Conservation (phyloP, 2,888 invertebrate species). For the Chymomyza caudatula region DNA sequence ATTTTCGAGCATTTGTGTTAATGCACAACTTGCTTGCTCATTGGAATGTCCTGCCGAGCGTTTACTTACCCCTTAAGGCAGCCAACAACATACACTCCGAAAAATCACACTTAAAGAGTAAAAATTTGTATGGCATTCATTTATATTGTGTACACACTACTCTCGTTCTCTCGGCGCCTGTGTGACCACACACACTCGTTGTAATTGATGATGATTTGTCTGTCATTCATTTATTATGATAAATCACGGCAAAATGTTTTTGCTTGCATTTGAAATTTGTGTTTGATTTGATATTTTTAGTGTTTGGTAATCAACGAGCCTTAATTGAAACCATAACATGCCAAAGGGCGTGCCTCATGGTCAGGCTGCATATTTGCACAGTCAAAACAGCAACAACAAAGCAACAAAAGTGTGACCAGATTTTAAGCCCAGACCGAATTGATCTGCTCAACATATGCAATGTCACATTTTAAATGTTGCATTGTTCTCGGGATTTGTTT, state of each 20-base stretch:
- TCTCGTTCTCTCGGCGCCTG: not conserved
- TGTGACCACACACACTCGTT: constrained; percentile 5
- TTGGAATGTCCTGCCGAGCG: not conserved
- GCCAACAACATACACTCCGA: not conserved
- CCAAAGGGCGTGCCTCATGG: not conserved
- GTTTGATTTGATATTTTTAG: constrained; percentile 64
- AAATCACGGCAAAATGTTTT: constrained; percentile 58
- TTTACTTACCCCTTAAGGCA: not conserved
- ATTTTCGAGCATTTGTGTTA: constrained; percentile 2
- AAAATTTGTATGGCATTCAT: constrained; percentile 70
- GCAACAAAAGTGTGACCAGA: constrained; percentile 4
- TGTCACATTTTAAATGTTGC: constrained; percentile 25
- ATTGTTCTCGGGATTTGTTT: not conserved
- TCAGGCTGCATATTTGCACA: constrained; percentile 36
- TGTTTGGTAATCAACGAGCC: constrained; percentile 59
- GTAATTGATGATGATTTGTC: constrained; percentile 67
- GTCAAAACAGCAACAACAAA: constrained; percentile 16
- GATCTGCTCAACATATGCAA: constrained; percentile 33
- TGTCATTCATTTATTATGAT: constrained; percentile 71
- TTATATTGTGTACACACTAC: constrained; percentile 55
- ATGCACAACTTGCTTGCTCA: not conserved
- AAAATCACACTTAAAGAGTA: constrained; percentile 51
- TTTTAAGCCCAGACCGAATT: not conserved
- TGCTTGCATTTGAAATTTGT: constrained; percentile 10
- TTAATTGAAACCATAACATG: constrained; percentile 71